A percentile compares a stretch with the other conserved stretches of the same genome.
phyloP scores from a whole-genome alignment of 1,140 invertebrate genomes.

The Diachasma alloeum region DNA sequence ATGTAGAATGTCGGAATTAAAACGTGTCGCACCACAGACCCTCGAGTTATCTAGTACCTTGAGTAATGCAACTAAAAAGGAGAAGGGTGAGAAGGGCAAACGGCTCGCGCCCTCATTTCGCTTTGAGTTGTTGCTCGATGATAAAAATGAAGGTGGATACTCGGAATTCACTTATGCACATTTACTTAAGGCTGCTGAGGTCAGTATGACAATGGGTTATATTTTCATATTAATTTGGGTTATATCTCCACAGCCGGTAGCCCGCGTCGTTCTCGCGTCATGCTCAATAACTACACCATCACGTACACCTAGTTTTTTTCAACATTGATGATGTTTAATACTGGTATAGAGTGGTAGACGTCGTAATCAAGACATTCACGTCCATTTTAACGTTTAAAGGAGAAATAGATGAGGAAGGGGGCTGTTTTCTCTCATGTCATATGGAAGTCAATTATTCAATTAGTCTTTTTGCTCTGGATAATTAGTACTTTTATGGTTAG shows the following conservation, averaged over 20 bases:
- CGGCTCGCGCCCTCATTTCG: conserved; percentile 66
- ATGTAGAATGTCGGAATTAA: conserved; percentile 66
- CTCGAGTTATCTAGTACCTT: conserved; percentile 56
- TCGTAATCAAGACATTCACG: no score
- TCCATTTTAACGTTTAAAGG: no score
- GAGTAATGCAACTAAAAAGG: conserved; percentile 57
- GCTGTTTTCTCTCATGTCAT: no score
- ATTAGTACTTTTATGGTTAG: no score
- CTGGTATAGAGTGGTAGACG: no score
- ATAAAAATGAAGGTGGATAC: conserved; percentile 72
- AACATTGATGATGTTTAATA: no score
- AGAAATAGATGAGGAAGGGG: no score
- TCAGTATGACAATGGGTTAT: conserved; percentile 55
- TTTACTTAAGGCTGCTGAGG: conserved; percentile 69
- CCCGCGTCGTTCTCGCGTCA: background rate
- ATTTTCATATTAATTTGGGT: background rate
- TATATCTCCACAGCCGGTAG: conserved; percentile 3
- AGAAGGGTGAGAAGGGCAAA: conserved; percentile 63
- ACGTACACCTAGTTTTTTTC: no score
- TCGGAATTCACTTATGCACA: conserved; percentile 74
- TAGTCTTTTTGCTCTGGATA: no score
- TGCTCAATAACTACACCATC: background rate
- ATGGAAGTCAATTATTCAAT: no score
- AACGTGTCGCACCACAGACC: conserved; percentile 64
- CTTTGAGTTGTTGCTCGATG: conserved; percentile 68